These are phyloP conservation scores for Hipposideros armiger DNA, from an alignment of 2,113 vertebrate species.

Conservation along the genomic window DNA sequence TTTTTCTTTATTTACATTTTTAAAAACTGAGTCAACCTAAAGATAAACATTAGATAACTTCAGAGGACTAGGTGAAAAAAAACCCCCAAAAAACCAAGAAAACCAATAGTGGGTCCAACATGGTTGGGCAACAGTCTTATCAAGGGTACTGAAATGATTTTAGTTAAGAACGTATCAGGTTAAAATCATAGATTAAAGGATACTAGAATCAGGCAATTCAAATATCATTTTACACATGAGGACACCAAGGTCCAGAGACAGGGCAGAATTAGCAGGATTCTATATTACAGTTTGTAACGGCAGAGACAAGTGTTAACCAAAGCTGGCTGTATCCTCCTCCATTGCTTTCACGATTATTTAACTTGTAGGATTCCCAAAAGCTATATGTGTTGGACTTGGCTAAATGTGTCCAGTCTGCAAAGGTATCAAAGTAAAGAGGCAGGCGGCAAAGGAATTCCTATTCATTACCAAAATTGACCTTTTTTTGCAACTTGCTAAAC, in stretches of 20 bases:
- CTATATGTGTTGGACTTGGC: background rate
- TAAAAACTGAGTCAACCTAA: background rate
- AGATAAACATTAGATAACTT: background rate
- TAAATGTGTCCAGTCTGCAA: background rate
- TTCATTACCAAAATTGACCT: fast-evolving
- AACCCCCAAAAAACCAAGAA: background rate
- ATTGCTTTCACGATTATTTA: background rate
- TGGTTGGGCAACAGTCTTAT: background rate
- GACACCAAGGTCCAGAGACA: background rate
- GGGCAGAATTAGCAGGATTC: background rate
- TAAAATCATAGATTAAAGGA: background rate
- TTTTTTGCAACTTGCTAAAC: background rate
- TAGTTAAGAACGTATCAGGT: background rate
- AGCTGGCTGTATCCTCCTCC: background rate
- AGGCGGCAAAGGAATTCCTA: background rate
- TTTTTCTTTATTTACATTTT: conserved; percentile 32
- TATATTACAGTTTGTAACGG: background rate
- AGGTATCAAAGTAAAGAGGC: background rate
- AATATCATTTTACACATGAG: fast-evolving
- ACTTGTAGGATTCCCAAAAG: background rate
- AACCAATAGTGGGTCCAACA: background rate
- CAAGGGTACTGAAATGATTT: background rate
- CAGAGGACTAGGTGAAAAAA: background rate
- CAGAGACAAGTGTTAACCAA: background rate
- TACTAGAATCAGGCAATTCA: background rate